Conservation (phyloP, 30 jellyfish, hydroid and myxozoan species). For the Hydractinia echinata region DNA sequence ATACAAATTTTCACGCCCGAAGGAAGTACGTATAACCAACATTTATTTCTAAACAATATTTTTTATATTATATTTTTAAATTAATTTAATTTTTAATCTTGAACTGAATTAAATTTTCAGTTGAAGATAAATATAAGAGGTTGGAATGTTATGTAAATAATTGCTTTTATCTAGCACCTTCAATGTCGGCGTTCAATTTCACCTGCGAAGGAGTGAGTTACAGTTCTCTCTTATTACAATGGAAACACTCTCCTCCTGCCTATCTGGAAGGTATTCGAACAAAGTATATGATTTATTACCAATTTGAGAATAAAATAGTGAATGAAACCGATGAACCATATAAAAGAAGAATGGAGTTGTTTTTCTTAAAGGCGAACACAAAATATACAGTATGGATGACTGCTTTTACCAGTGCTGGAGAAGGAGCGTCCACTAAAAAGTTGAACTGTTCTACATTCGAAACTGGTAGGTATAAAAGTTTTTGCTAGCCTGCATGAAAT, state of each 20-base stretch:
- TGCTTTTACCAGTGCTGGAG: slow-evolving; percentile 7
- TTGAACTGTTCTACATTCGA: neutral
- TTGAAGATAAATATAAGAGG: no score
- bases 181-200: slow-evolving; percentile 3
- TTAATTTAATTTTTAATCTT: no score
- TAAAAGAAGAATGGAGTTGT: neutral
- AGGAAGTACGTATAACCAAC: neutral
- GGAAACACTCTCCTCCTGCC: slow-evolving; percentile 21
- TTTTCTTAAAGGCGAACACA: neutral
- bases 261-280: slow-evolving; percentile 10
- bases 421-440: neutral
- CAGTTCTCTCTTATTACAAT: slow-evolving; percentile 1
- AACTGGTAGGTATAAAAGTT: neutral
- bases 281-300: neutral
- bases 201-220: neutral
- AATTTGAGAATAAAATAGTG: neutral
- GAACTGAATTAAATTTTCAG: no score
- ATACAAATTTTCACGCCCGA: slow-evolving; percentile 4
- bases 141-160: no score
- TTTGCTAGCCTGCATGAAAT: neutral
- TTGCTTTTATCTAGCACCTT: neutral
- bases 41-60: no score
- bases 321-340: neutral
- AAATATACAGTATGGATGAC: slow-evolving; percentile 2
- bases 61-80: no score